Conservation (phyloP, 2,797 vertebrate genomes). For the Podarcis lilfordi region DNA sequence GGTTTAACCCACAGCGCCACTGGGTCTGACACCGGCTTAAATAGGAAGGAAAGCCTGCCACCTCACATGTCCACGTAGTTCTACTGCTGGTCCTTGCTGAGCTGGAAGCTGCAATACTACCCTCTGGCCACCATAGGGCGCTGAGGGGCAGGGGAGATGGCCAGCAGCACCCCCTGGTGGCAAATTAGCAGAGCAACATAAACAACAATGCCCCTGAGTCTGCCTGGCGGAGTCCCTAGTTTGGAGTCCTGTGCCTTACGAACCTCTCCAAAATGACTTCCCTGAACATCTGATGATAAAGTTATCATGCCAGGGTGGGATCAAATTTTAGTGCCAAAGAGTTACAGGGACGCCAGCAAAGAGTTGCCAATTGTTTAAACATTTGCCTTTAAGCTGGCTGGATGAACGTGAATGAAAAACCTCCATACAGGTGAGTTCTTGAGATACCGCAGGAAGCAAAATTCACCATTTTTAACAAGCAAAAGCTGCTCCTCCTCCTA, state of each 20-base stretch:
- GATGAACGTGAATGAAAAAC: neutral
- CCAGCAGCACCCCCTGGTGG: neutral
- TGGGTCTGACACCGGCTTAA: too few relatives aligned
- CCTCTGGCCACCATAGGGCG: too few relatives aligned
- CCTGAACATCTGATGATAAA: neutral
- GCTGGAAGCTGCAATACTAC: neutral
- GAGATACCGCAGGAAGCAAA: neutral
- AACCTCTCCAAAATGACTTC: neutral
- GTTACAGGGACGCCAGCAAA: neutral
- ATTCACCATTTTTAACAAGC: neutral
- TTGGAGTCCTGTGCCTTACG: neutral
- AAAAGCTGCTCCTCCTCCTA: neutral
- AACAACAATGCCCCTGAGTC: neutral
- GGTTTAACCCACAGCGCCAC: too few relatives aligned
- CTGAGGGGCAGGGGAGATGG: neutral
- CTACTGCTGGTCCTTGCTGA: neutral
- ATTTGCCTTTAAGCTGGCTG: neutral
- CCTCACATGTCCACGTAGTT: too few relatives aligned
- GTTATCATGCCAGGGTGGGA: neutral
- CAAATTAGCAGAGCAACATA: neutral
- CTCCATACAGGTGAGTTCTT: neutral
- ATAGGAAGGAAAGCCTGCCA: too few relatives aligned
- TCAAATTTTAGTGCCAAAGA: neutral
- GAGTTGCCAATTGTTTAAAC: neutral
- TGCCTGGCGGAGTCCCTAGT: neutral